Evolutionary conservation across 2,888 invertebrate genomes (phyloP), one percentile per base, ranked within the genome.

Genomic region (Cylindroiulus punctatus): DNA sequence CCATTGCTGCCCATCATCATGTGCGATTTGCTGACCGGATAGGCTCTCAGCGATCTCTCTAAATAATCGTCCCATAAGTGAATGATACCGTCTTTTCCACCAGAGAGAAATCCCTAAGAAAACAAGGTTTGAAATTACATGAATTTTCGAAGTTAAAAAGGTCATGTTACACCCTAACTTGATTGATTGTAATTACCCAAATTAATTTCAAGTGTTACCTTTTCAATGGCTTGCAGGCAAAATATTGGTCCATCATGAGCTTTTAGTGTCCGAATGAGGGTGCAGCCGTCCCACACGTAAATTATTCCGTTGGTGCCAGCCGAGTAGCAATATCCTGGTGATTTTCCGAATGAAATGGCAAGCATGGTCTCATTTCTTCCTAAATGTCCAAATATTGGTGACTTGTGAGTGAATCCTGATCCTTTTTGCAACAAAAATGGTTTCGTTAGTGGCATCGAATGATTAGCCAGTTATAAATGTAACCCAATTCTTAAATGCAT

Each of bases 51-150:
- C 88, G 90, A 90, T 26, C 90, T 89, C 85, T 91, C 90, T 88
- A 92, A 90, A 87, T 90, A 89, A 84, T 90, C 90, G 88, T 91
- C 91, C 91, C 91, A 92, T 47, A 91, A 88, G 30, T 90, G 90
- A 7, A 92, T 89, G n/a, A 89, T 88, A 8, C 91, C 91, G 88
- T 91, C 91, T 88, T 92, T 91, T 17, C 92, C 91, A 17, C 91
- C 91, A 3, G 91, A 91, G 84, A 91, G 90, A 89, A 91, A 91
- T 22, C 91, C 91, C 91, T 91, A 17, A 87, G 86, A 32, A 52
- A 26, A 52, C 14, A 5, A 42, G 32, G 14, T 1, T 14, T 19
- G 26, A 26, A 26, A 22, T 26, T 4, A 47, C n/a, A n/a, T n/a
- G n/a, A n/a, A 52, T n/a, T 52, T 52, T 17, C 1, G 19, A 32